Conservation (phyloP, 2,888 invertebrate species). For the Prosapia bicincta region DNA sequence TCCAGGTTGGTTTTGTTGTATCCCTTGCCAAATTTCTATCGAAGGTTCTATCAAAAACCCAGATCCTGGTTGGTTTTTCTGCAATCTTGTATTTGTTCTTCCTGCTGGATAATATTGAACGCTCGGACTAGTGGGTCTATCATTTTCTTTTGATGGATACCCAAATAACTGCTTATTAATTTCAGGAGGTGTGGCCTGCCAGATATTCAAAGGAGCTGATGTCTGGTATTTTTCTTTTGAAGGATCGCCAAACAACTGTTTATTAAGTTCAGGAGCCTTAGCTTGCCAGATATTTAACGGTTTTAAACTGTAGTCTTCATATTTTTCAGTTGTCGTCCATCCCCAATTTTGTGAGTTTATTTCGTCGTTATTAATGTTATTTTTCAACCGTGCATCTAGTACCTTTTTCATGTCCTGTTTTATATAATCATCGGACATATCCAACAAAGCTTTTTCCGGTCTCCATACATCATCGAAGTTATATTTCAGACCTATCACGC, state of each 20-base stretch:
- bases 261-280: background rate
- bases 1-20: background rate
- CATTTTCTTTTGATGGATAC: too few relatives aligned
- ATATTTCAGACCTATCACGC: constrained; percentile 21
- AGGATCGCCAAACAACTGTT: background rate
- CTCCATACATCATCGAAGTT: constrained; percentile 19
- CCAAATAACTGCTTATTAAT: too few relatives aligned
- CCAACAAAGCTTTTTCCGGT: constrained; percentile 10
- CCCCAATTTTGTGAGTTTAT: background rate
- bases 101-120: too few relatives aligned
- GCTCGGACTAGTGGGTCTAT: too few relatives aligned
- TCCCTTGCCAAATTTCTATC: background rate
- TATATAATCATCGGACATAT: constrained; percentile 17
- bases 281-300: background rate
- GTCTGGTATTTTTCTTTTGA: background rate
- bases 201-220: background rate
- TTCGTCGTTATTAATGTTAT: too few relatives aligned
- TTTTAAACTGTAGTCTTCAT: background rate
- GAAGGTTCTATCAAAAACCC: background rate
- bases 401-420: constrained; percentile 11
- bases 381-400: too few relatives aligned
- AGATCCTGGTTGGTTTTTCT: background rate
- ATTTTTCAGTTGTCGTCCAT: background rate
- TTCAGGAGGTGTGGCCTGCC: too few relatives aligned
- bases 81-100: too few relatives aligned